These are phyloP conservation scores for Plotosus lineatus DNA, from an alignment of 2,113 vertebrate genomes.

Conservation along the genomic window DNA sequence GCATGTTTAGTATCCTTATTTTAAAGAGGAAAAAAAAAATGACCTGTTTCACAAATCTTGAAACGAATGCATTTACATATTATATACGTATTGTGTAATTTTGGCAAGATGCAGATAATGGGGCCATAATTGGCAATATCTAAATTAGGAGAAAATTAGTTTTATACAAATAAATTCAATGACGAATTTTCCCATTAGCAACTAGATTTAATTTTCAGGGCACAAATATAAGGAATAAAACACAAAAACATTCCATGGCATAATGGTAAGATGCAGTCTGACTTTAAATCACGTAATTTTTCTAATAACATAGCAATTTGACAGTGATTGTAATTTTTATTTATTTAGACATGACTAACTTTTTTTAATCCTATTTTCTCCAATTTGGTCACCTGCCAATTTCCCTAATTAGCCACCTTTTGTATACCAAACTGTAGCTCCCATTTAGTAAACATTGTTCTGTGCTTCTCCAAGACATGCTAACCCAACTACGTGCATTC, in stretches of 20 bases:
- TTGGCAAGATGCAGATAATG: not conserved
- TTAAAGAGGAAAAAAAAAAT: not conserved
- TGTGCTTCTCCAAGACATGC: not conserved
- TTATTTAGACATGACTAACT: not conserved
- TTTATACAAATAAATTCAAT: conserved; percentile 18
- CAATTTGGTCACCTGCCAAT: not conserved
- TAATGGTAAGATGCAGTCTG: not conserved
- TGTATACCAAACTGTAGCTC: not conserved
- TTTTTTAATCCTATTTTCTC: not conserved
- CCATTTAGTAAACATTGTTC: not conserved
- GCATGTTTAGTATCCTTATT: not conserved
- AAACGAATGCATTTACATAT: not conserved
- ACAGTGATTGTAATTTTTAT: not conserved
- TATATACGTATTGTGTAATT: not conserved
- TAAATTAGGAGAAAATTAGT: conserved; percentile 26
- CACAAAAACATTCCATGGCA: not conserved
- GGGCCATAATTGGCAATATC: not conserved
- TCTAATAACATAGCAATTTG: not conserved
- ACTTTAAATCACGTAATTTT: not conserved
- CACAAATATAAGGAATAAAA: not conserved
- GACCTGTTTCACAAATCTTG: not conserved
- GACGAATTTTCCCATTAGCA: conserved; percentile 18
- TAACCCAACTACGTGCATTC: not conserved
- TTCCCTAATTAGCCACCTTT: not conserved
- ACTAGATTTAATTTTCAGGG: not conserved